Base-by-base conservation (phyloP, 2,113 vertebrate species). In the Rhinoderma darwinii region DNA sequence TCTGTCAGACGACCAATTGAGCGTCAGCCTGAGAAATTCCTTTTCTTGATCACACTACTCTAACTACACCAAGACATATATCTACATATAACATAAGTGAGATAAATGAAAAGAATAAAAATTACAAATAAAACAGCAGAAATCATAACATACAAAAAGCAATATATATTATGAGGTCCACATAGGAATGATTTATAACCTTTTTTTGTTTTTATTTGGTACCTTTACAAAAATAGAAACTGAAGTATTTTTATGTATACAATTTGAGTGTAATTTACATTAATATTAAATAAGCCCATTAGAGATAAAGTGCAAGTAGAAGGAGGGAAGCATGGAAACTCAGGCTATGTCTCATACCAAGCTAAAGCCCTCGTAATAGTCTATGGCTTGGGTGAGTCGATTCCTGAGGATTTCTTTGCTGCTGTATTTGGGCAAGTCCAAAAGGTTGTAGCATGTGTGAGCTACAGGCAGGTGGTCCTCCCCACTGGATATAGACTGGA, bases 331-430 rank as follows among this genome's bases (percentile, higher is more conserved):
- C 25, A 43, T 43, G 54, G 44, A 50, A 43, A 35, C 59, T 32
- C 11, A 63, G 32, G 12, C 25, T 30, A 72, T n/a, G 1, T 0
- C 74, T 98, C 95, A 99, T 86, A 97, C 97, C 90, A 99, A 91
- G 90, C 97, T 99, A 89, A 99, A 99, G 66, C 98, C 98, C 92
- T 99, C 97, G 0, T 99, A 99, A 93, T 99, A 96, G 89, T 99
- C 98, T 3, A 99, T 96, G 43, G 98, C 98, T 91, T 96, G 96
- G 5, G 95, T 95, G 51, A 99, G 96, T 25, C 96, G 94, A 0
- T 90, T 91, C 0, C 89, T 92, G 90, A 99, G 94, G 82, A 93
- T 92, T 90, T 97, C 96, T 93, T 97, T 98, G 95, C 93, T 98
- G 94, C 95, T 96, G 93, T 99, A 99, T 91, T 96, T 96, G 90